phyloP scores from a whole-genome alignment of 64 coral and sea anemone species.

The Acropora tenuis region DNA sequence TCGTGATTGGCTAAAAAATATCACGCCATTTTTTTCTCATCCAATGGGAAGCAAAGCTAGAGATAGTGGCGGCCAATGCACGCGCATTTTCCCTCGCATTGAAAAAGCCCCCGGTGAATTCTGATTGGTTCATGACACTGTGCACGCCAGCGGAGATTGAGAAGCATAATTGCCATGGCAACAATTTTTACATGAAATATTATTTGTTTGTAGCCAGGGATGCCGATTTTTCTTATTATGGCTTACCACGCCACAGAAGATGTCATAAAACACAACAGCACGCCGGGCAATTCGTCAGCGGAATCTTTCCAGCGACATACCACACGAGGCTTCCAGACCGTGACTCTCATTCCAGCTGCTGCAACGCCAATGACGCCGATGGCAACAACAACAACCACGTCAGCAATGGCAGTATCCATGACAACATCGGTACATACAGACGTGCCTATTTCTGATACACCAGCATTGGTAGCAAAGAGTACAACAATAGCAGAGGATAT shows the following conservation, averaged over 20 bases:
- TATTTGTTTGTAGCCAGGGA: conserved; percentile 17
- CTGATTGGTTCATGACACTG: too few relatives aligned
- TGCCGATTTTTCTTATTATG: conserved; percentile 38
- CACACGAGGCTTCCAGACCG: not conserved
- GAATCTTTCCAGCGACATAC: not conserved
- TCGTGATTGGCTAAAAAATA: too few relatives aligned
- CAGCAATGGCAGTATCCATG: not conserved
- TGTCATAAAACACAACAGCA: too few relatives aligned
- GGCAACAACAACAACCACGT: not conserved
- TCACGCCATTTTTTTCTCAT: too few relatives aligned
- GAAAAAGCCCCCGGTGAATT: too few relatives aligned
- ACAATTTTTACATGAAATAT: not conserved
- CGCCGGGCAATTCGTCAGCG: not conserved
- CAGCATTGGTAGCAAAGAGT: not conserved
- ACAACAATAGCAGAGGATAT: not conserved
- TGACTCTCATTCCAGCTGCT: not conserved
- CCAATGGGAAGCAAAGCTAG: too few relatives aligned
- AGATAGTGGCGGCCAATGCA: too few relatives aligned
- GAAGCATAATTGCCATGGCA: too few relatives aligned
- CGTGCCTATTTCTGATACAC: not conserved
- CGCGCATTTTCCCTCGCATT: too few relatives aligned
- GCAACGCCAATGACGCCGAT: not conserved
- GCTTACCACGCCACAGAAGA: conserved; percentile 28
- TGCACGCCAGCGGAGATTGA: too few relatives aligned
- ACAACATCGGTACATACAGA: too few relatives aligned